Percentiles rank a stretch among this genome's conserved stretches.
Conservation (phyloP, 1,140 invertebrate species). For the Brachionus koreanus region DNA sequence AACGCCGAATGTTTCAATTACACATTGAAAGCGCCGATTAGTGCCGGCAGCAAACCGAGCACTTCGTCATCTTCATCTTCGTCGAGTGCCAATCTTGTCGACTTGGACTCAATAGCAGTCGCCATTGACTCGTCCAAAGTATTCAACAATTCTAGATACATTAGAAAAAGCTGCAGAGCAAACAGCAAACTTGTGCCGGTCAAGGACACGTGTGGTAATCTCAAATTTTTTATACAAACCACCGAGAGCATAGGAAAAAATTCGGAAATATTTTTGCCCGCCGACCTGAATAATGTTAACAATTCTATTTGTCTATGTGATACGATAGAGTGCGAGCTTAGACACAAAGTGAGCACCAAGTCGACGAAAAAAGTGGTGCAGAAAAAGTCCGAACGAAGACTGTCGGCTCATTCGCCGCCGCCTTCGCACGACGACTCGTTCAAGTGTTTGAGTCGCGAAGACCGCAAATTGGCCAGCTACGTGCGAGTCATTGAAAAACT, state of each 20-base stretch:
- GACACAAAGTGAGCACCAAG: background rate
- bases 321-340: background rate
- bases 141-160: background rate
- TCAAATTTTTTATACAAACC: background rate
- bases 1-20: background rate
- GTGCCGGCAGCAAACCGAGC: background rate
- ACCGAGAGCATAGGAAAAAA: background rate
- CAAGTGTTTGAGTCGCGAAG: constrained; percentile 3
- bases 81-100: background rate
- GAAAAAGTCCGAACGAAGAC: background rate
- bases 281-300: background rate
- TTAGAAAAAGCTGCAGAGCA: background rate
- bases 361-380: background rate
- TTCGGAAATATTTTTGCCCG: background rate
- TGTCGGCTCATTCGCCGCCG: background rate
- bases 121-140: background rate
- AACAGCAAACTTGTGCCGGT: background rate
- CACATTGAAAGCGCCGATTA: background rate
- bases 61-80: background rate
- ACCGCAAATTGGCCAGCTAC: constrained; percentile 4
- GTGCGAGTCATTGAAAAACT: background rate
- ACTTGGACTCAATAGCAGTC: background rate
- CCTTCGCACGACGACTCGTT: background rate
- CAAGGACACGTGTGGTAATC: background rate
- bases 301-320: background rate